phyloP scores from a whole-genome alignment of 2,888 invertebrate genomes.

The Deroplatys truncata region DNA sequence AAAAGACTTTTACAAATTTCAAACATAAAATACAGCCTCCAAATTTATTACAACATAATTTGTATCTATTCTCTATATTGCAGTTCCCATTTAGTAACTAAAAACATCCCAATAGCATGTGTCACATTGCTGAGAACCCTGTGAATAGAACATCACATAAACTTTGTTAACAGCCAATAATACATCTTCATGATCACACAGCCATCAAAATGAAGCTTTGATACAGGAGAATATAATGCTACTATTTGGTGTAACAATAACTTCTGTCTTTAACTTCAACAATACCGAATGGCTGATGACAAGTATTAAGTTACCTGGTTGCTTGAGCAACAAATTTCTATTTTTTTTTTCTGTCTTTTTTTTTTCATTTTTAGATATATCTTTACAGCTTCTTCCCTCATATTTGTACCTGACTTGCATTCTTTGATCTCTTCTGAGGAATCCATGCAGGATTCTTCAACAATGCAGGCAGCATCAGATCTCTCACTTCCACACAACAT shows the following conservation, averaged over 20 bases:
- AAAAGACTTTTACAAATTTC: not conserved
- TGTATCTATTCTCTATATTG: not conserved
- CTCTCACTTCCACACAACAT: not conserved
- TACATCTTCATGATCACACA: not conserved
- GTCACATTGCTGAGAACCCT: not conserved
- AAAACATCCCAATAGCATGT: not conserved
- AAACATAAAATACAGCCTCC: not conserved
- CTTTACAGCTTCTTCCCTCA: not conserved
- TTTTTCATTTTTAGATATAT: not conserved
- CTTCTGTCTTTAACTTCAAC: not conserved
- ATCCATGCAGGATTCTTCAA: not conserved
- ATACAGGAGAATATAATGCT: not conserved
- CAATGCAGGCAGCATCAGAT: not conserved
- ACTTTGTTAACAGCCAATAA: not conserved
- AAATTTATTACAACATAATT: not conserved
- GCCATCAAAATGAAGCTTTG: not conserved
- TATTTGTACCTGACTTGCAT: not conserved
- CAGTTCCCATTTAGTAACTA: not conserved
- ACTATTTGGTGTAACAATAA: not conserved
- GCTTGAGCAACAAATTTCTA: not conserved
- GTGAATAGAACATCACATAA: not conserved
- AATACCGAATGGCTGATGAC: not conserved
- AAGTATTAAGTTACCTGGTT: not conserved
- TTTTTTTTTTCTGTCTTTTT: not conserved
- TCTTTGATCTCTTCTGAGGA: not conserved